These are phyloP conservation scores for Notodromas monacha DNA, from an alignment of 2,888 invertebrate species.

Conservation along the genomic window DNA sequence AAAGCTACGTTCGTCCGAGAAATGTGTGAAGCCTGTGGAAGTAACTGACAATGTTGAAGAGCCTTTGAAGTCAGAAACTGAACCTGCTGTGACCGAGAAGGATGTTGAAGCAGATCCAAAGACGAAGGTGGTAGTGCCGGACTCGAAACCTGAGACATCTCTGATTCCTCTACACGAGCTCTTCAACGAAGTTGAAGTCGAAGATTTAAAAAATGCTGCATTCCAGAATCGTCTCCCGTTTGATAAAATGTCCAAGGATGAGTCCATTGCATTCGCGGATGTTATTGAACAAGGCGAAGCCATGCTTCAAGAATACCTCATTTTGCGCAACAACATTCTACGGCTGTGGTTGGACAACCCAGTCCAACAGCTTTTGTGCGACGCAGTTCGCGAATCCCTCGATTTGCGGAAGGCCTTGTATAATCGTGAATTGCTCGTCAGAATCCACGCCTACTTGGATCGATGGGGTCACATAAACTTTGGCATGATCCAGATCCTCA, in stretches of 20 bases:
- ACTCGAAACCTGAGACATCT: too few relatives aligned
- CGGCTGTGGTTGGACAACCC: conserved; percentile 90
- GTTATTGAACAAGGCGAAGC: conserved; percentile 55
- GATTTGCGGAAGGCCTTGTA: conserved; percentile 55
- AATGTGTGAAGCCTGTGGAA: too few relatives aligned
- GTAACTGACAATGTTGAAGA: too few relatives aligned
- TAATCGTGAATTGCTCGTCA: conserved; percentile 57
- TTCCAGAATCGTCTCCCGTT: conserved; percentile 74
- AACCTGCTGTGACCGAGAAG: too few relatives aligned
- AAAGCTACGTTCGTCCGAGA: too few relatives aligned
- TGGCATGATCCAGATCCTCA: conserved; percentile 64
- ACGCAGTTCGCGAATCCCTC: conserved; percentile 39
- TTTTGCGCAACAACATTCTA: conserved; percentile 54
- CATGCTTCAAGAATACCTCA: conserved; percentile 51
- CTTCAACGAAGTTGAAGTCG: too few relatives aligned
- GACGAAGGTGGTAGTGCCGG: too few relatives aligned
- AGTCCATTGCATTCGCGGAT: conserved; percentile 70
- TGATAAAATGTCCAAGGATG: conserved; percentile 70
- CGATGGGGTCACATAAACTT: conserved; percentile 91
- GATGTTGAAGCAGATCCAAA: too few relatives aligned
- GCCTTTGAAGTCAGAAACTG: too few relatives aligned
- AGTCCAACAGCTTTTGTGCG: conserved; percentile 53
- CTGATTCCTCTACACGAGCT: too few relatives aligned
- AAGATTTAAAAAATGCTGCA: conserved; percentile 73
- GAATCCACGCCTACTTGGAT: conserved; percentile 67